Evolutionary conservation across 2,888 invertebrate genomes (phyloP), one percentile per base, ranked within the genome.

Genomic region (Torymus auratus): DNA sequence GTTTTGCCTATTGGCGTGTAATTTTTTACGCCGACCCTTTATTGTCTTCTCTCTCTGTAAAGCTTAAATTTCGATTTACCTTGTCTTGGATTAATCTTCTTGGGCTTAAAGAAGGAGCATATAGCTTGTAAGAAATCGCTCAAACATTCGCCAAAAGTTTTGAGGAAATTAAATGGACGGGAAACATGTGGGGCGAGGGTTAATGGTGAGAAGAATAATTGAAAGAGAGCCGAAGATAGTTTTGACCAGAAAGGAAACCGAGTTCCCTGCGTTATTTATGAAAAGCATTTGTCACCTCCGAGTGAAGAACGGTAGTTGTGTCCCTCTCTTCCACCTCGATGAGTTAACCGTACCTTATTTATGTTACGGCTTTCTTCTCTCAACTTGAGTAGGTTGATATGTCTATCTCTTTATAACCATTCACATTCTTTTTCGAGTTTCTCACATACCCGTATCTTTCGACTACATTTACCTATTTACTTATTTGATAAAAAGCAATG

Each of bases 1-100:
- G 62, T 73, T 73, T 73, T 79, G 53, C 14, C 69, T 68, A 68
- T 78, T 71, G 78, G 7, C 55, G 17, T 12, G 56, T 61, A 55
- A 56, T 64, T 60, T 61, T 55, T 78, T 62, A 58, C 58, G 7
- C 12, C 23, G 50, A 52, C 15, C 12, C n/a, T 23, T 14, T 7
- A 41, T 41, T 41, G 41, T 41, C 41, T 23, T 60, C 50, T 50
- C 72, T 53, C 15, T 58, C 62, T 23, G n/a, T 60, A 14, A 7
- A 58, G 2, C 17, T 58, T 58, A 20, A 41, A 55, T 68, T 65
- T 65, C 5, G 60, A 69, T 74, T 56, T 69, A 62, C 69, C 55
- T 61, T 53, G 50, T 52, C 72, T 55, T 20, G 12, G 56, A 73
- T 73, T 68, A 55, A 73, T 78, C 78, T 68, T 55, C 61, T n/a